Evolutionary conservation across 2,888 invertebrate genomes (phyloP).

Genomic region (Ophion ellenae): DNA sequence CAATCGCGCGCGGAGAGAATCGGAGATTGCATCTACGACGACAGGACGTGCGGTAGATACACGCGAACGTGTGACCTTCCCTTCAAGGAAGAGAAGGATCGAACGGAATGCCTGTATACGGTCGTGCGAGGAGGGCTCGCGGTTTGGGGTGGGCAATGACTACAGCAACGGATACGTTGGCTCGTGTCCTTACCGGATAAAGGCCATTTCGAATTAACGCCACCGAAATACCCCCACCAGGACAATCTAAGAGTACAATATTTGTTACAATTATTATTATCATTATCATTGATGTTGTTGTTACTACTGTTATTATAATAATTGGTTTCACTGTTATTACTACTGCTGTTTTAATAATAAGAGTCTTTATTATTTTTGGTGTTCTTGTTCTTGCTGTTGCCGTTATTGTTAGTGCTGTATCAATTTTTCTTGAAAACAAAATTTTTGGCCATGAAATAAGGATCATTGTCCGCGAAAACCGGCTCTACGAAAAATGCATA

Average conservation of each 20-base stretch:
- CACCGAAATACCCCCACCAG: background rate
- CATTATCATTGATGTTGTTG: no score
- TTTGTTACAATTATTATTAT: background rate
- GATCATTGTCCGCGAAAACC: no score
- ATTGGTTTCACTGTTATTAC: no score
- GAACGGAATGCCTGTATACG: background rate
- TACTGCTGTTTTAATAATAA: no score
- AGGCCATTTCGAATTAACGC: conserved; percentile 66
- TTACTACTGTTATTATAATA: no score
- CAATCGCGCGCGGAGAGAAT: conserved; percentile 27
- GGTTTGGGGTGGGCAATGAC: background rate
- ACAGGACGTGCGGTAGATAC: conserved; percentile 45
- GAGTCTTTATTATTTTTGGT: no score
- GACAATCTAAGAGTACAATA: background rate
- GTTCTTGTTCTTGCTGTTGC: no score
- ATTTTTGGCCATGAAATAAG: no score
- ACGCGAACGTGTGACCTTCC: background rate
- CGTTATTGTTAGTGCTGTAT: no score
- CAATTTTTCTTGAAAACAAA: no score
- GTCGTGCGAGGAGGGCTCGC: background rate
- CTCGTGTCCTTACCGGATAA: conserved; percentile 72
- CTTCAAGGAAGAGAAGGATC: conserved; percentile 14
- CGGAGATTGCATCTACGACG: conserved; percentile 48
- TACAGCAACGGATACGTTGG: conserved; percentile 60
- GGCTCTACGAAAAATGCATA: no score